Base-by-base conservation (phyloP, 2,797 vertebrate species). In the Dermochelys coriacea region DNA sequence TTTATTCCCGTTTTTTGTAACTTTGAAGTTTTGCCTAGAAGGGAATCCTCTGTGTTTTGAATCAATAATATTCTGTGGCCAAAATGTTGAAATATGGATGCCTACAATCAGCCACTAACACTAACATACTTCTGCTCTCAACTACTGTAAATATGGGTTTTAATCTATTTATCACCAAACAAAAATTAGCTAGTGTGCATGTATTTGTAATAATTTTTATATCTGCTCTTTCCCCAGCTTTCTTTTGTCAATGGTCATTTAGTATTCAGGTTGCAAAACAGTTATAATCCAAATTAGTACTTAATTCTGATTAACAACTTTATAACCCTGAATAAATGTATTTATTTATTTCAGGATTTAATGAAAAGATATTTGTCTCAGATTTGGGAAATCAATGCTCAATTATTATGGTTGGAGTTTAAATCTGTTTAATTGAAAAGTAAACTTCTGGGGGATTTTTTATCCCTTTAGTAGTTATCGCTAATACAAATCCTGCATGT, bases 11-110 rank as follows among this genome's bases (percentile, higher is more conserved):
- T 41, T 41, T 41, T 41, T 41, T 41, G 41, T 41, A 41, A 41
- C 41, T 41, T 41, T 41, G 41, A 41, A 41, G 41, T 41, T 41
- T 41, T 41, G 41, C 41, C 41, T 41, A 41, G 41, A 41, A 41
- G 41, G 41, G 41, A 41, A 41, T 41, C 41, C 41, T 41, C 41
- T 41, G 41, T 41, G 41, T 41, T 41, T 41, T 51, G 34, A 34
- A 50, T 15, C 0, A 0, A 21, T 0, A 0, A 47, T 57, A 87
- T 57, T 37, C n/a, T 4, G 55, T 9, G 77, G 80, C 85, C 25
- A 57, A 57, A 57, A 57, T 25, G 55, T 57, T 45, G 37, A 10
- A 64, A 10, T 3, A 49, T 0, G 6, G 78, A 4, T 1, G 21
- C 0, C 49, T 78, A 54, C 9, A 84, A 21, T 16, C 29, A 45